These are phyloP conservation scores for Phortica variegata DNA, from an alignment of 1,140 invertebrate species.

Conservation along the genomic window DNA sequence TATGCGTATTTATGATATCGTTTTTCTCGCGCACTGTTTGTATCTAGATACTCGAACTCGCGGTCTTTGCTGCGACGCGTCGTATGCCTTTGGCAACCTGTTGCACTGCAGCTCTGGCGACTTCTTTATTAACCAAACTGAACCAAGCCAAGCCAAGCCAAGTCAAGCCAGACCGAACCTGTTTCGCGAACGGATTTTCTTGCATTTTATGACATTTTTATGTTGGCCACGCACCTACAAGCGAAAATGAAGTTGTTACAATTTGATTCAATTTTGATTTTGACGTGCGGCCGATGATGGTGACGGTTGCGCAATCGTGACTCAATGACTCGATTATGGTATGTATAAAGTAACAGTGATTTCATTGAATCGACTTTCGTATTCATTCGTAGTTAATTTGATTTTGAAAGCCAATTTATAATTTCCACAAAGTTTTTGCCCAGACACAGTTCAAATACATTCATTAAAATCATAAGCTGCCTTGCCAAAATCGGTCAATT, in stretches of 20 bases:
- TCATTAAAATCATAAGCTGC: constrained; percentile 34
- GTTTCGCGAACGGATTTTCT: constrained; percentile 4
- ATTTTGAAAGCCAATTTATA: neutral
- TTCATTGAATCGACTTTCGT: neutral
- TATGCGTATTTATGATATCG: constrained; percentile 52
- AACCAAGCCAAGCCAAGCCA: too few species aligned
- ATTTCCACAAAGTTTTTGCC: constrained; percentile 2
- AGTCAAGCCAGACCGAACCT: too few species aligned
- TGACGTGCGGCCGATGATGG: constrained; percentile 2
- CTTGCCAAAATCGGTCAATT: too few species aligned
- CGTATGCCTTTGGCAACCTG: constrained; percentile 34
- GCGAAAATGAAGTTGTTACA: constrained; percentile 54
- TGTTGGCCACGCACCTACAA: constrained; percentile 50
- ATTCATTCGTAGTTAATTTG: neutral
- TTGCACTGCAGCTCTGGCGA: constrained; percentile 39
- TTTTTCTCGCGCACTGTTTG: constrained; percentile 17
- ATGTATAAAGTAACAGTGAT: constrained; percentile 39
- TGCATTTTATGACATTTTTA: constrained; percentile 45
- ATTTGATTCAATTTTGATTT: constrained; percentile 43
- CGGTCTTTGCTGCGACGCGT: constrained; percentile 7
- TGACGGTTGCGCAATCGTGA: too few species aligned
- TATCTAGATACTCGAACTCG: constrained; percentile 19
- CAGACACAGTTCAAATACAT: constrained; percentile 48
- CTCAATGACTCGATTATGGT: constrained; percentile 38
- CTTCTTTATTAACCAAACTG: constrained; percentile 12